phyloP scores from a whole-genome alignment of 2,113 vertebrate genomes.

The Narcine bancroftii region DNA sequence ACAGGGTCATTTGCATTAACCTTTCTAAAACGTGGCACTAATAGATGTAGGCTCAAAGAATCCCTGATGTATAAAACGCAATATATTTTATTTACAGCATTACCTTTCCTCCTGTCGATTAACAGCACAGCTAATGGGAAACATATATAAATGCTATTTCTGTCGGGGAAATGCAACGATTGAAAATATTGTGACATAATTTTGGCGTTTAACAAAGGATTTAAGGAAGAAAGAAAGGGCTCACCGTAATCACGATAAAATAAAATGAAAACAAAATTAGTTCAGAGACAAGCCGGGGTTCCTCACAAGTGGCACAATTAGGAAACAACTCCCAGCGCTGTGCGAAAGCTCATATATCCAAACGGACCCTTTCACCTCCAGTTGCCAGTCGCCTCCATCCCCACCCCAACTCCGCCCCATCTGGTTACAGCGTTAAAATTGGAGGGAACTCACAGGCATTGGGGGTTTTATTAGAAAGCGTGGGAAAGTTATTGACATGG shows the following conservation, averaged over 20 bases:
- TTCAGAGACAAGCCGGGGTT: neutral
- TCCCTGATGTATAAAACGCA: constrained; percentile 6
- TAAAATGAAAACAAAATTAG: neutral
- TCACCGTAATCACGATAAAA: neutral
- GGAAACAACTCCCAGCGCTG: neutral
- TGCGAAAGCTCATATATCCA: neutral
- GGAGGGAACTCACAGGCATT: neutral
- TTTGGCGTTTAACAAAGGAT: neutral
- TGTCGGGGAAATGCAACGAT: neutral
- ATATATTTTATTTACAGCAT: constrained; percentile 32
- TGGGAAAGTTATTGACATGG: neutral
- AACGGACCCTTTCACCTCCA: neutral
- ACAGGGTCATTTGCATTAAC: constrained; percentile 30
- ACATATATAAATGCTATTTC: neutral
- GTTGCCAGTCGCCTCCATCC: neutral
- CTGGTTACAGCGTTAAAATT: neutral
- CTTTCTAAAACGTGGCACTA: constrained; percentile 13
- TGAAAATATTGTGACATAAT: neutral
- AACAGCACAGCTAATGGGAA: neutral
- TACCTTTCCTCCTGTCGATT: neutral
- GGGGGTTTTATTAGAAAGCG: neutral
- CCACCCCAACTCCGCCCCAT: neutral
- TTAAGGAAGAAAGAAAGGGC: neutral
- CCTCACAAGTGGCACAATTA: neutral
- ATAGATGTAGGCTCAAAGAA: constrained; percentile 7